These are phyloP conservation scores for Drosophila pseudoobscura DNA, from an alignment of 1,140 invertebrate genomes.

Conservation along the genomic window DNA sequence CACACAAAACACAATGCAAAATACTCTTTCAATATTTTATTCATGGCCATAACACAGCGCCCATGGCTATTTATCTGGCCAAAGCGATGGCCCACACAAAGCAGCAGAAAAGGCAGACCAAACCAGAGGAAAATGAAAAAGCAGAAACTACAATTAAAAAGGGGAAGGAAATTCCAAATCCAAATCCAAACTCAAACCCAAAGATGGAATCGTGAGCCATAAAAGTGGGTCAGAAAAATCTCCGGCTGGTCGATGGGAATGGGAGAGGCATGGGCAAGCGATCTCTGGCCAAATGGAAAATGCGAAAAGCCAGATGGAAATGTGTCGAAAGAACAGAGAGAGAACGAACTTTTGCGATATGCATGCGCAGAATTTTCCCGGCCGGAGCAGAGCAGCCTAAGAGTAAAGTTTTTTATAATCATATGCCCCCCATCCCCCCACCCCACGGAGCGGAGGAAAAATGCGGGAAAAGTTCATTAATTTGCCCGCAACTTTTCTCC, in stretches of 20 bases:
- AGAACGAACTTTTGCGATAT: slow-evolving; percentile 32
- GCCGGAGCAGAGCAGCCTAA: slow-evolving; percentile 29
- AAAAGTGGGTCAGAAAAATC: slow-evolving; percentile 63
- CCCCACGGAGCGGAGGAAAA: slow-evolving; percentile 13
- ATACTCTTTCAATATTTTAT: slow-evolving; percentile 51
- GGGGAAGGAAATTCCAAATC: slow-evolving; percentile 2
- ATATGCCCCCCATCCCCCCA: slow-evolving; percentile 20
- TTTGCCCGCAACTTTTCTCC: slow-evolving; percentile 60
- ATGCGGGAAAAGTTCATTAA: slow-evolving; percentile 65
- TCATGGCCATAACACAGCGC: slow-evolving; percentile 52
- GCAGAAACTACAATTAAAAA: slow-evolving; percentile 62
- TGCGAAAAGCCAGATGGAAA: slow-evolving; percentile 48
- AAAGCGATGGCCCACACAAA: slow-evolving; percentile 30
- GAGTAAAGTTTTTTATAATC: slow-evolving; percentile 73
- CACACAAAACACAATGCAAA: background rate
- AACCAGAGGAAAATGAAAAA: background rate
- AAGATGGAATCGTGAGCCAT: slow-evolving; percentile 55
- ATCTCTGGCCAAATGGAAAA: slow-evolving; percentile 22
- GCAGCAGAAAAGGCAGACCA: background rate
- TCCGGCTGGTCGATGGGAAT: slow-evolving; percentile 42
- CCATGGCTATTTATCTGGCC: slow-evolving; percentile 54
- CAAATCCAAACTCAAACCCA: slow-evolving; percentile 32
- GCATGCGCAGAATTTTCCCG: slow-evolving; percentile 28
- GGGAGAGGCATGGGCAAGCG: background rate
- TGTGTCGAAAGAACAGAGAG: slow-evolving; percentile 26